phyloP scores from a whole-genome alignment of 2,888 invertebrate species.

The Scaptomyza parva region DNA sequence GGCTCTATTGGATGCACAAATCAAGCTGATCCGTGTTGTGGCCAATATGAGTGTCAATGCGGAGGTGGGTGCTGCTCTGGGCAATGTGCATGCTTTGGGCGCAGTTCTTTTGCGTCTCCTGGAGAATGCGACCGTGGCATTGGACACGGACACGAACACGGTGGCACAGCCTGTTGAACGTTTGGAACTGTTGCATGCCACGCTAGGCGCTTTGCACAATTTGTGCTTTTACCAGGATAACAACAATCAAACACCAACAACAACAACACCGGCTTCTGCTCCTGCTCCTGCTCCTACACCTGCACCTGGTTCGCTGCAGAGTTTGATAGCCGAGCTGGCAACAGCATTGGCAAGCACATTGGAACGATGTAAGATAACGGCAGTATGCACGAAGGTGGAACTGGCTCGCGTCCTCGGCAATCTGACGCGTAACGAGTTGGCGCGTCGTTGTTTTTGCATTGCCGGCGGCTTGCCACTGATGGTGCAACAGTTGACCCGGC shows the following conservation, averaged over 20 bases:
- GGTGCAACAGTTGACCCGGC: constrained; percentile 80
- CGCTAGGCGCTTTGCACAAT: constrained; percentile 93
- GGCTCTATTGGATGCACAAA: constrained; percentile 84
- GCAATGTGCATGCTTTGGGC: constrained; percentile 83
- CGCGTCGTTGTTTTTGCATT: constrained; percentile 88
- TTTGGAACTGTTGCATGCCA: constrained; percentile 91
- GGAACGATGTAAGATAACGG: constrained; percentile 70
- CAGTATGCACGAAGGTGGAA: constrained; percentile 86
- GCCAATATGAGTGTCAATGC: constrained; percentile 93
- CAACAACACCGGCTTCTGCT: no score
- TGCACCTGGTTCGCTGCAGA: constrained; percentile 78
- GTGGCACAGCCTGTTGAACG: constrained; percentile 85
- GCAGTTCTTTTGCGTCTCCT: constrained; percentile 84
- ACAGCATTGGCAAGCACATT: constrained; percentile 76
- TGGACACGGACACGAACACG: constrained; percentile 25
- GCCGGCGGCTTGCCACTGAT: constrained; percentile 88
- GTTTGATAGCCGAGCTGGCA: constrained; percentile 78
- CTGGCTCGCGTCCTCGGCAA: constrained; percentile 93
- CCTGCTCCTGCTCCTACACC: constrained; percentile 49
- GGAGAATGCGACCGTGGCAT: constrained; percentile 40
- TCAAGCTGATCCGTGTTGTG: constrained; percentile 89
- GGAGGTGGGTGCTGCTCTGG: constrained; percentile 89
- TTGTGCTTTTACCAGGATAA: constrained; percentile 90
- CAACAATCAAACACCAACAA: constrained; percentile 41
- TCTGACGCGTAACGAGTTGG: constrained; percentile 89